phyloP scores from a whole-genome alignment of 2,113 vertebrate species.

The Eolophus roseicapilla region DNA sequence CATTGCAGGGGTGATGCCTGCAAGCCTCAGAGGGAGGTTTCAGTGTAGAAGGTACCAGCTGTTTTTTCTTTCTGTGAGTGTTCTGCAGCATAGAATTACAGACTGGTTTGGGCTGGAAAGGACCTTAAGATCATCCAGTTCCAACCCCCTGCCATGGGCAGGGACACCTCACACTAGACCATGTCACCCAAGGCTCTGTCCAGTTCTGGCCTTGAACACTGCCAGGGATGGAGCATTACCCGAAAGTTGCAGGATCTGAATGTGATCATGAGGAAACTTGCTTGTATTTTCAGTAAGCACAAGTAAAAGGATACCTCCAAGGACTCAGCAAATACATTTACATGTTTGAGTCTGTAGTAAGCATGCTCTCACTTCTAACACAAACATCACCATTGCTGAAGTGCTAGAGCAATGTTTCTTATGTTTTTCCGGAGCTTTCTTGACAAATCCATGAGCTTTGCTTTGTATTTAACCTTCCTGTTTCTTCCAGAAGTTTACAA shows the following conservation, averaged over 20 bases:
- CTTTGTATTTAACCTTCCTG: neutral
- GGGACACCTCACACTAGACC: neutral
- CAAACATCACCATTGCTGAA: accelerated
- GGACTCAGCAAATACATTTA: neutral
- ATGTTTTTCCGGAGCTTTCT: neutral
- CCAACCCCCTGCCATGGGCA: neutral
- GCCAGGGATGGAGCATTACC: neutral
- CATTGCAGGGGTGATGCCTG: neutral
- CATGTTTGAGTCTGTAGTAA: neutral
- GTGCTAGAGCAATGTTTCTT: neutral
- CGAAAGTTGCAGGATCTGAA: neutral
- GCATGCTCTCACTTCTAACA: neutral
- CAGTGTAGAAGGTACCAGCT: neutral
- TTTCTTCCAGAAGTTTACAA: neutral
- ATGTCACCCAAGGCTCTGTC: neutral
- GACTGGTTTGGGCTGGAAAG: neutral
- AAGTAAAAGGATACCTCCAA: neutral
- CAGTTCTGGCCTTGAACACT: neutral
- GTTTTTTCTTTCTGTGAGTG: neutral
- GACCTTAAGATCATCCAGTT: neutral
- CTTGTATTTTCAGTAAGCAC: neutral
- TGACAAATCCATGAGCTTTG: neutral
- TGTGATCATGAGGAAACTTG: neutral
- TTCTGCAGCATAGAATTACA: neutral
- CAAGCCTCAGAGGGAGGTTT: neutral